Base-by-base conservation (phyloP, 2,797 vertebrate genomes). In the Eulemur albifrons region DNA sequence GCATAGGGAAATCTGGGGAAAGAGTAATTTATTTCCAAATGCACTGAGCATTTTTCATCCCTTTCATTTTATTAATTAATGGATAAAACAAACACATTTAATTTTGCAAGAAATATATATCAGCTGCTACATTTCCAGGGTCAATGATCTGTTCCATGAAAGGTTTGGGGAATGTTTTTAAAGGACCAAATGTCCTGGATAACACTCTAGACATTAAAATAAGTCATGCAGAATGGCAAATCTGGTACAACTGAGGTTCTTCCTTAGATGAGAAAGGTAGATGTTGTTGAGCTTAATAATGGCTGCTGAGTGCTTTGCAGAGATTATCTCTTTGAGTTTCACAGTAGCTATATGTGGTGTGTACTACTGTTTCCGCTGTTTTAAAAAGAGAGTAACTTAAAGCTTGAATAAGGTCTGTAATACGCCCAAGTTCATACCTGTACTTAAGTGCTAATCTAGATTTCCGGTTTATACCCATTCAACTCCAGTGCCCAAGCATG, bases 21-120 rank as follows among this genome's bases (percentile, higher is more conserved):
- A 54, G 25, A 72, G 43, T 43, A 67, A 3, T 83, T 96, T 27
- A 77, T 92, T 86, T 15, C 38, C 50, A 77, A 57, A 77, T 61
- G 13, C 3, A 15, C 14, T 5, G 10, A 69, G 38, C 1, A 87
- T 40, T 96, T 92, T 94, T 81, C 4, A 86, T 84, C 2, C 2
- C 32, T 93, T 87, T 86, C 69, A 72, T 95, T 90, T 88, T n/a
- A 83, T 80, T 79, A 81, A 65, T 63, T 80, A 82, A 65, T 0
- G 9, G 23, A 40, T 67, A n/a, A 76, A 88, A 79, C 38, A 65
- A 93, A 75, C 10, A 15, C 20, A 70, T 76, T 69, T 90, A 72
- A 54, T 90, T 45, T 93, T 73, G 40, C 1, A 76, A 88, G 32
- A 83, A 89, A 38, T 76, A 27, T n/a, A n/a, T 7, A 18, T n/a